phyloP scores from a whole-genome alignment of 2,797 vertebrate species.

The Lagocephalus sceleratus region DNA sequence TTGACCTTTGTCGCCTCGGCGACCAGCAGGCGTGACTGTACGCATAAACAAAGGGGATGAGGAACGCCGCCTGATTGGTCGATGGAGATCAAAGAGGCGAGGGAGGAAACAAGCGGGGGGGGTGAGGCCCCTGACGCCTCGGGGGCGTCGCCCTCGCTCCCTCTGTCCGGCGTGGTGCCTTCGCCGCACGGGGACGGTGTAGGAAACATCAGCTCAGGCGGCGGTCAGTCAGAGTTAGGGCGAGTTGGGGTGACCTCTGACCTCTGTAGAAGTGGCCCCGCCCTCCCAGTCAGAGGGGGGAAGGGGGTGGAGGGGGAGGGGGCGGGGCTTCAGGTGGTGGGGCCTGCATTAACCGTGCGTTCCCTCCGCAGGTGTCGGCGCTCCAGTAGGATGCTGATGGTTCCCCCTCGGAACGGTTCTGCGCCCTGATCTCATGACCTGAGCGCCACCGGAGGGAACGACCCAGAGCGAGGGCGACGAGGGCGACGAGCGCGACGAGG shows the following conservation, averaged over 20 bases:
- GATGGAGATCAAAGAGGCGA: slow-evolving; percentile 5
- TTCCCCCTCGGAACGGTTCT: slow-evolving; percentile 57
- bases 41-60: no score
- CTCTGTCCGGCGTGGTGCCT: slow-evolving; percentile 1
- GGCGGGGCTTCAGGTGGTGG: no score
- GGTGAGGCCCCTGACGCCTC: slow-evolving; percentile 53
- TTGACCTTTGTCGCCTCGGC: no score
- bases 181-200: no score
- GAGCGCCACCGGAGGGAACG: slow-evolving; percentile 60
- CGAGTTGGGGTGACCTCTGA: no score
- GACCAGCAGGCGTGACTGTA: no score
- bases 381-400: slow-evolving; percentile 76
- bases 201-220: no score
- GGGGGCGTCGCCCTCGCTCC: slow-evolving; percentile 52
- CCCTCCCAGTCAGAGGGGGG: slow-evolving; percentile 2
- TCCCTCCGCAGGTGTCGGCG: slow-evolving; percentile 57
- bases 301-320: no score
- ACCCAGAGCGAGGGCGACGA: slow-evolving; percentile 30
- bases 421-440: slow-evolving; percentile 75
- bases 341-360: slow-evolving; percentile 13
- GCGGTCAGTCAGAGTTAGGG: no score
- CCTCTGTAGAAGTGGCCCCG: slow-evolving; percentile 27
- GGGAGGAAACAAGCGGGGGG: no score
- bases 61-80: no score
- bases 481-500: slow-evolving; percentile 52